Conservation (phyloP, 2,888 invertebrate genomes). For the Copidosoma aretas region DNA sequence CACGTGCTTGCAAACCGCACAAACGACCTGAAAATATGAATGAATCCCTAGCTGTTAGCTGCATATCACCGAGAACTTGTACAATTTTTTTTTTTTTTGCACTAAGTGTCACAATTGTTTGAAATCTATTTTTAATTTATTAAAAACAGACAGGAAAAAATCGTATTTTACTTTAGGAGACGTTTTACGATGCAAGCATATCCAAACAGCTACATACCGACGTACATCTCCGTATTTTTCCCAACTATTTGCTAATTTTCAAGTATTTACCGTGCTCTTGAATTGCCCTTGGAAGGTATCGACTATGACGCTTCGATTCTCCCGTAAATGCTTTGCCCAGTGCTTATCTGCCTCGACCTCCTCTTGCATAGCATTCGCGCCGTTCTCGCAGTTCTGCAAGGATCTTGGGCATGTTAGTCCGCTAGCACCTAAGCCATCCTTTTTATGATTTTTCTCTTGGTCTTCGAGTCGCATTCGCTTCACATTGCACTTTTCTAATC, state of each 20-base stretch:
- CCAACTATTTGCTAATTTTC: neutral
- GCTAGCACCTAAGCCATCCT: conserved; percentile 49
- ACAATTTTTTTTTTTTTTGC: neutral
- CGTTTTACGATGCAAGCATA: conserved; percentile 36
- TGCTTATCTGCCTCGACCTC: conserved; percentile 65
- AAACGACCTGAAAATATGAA: conserved; percentile 64
- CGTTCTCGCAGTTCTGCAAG: conserved; percentile 52
- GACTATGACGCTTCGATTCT: conserved; percentile 69
- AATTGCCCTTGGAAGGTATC: conserved; percentile 72
- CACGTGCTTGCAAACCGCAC: conserved; percentile 68
- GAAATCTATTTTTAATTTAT: conserved; percentile 38
- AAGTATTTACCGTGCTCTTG: conserved; percentile 67
- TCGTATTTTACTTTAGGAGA: conserved; percentile 37
- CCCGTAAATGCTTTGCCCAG: conserved; percentile 66
- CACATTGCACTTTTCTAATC: conserved; percentile 59
- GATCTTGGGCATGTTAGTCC: conserved; percentile 49
- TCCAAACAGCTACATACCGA: conserved; percentile 37
- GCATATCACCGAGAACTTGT: neutral
- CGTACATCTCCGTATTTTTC: conserved; percentile 30
- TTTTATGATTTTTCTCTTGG: conserved; percentile 59
- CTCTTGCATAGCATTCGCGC: conserved; percentile 55
- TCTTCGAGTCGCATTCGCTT: conserved; percentile 61
- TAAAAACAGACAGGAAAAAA: conserved; percentile 41
- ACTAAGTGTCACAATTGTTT: conserved; percentile 31
- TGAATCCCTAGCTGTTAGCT: neutral